phyloP scores from a whole-genome alignment of 30 jellyfish, hydroid and myxozoan species.

The Sanderia malayensis region DNA sequence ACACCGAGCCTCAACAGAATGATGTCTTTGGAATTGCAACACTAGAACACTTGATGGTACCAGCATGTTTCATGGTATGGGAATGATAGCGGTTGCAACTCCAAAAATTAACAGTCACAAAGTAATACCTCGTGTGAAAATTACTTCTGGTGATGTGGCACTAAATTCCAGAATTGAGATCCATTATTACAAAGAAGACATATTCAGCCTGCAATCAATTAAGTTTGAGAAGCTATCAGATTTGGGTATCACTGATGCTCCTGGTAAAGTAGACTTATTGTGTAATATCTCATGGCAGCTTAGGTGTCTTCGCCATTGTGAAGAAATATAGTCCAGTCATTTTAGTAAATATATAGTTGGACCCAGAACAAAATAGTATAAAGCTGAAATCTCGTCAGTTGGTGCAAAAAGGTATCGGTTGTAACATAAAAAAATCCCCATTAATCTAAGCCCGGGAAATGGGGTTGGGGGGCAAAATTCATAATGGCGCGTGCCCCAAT shows the following conservation, averaged over 20 bases:
- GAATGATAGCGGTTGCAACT: constrained; percentile 26
- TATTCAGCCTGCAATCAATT: not conserved
- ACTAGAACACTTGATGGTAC: constrained; percentile 46
- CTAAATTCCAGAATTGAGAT: not conserved
- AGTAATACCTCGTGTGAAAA: constrained; percentile 14
- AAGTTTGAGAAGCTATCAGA: not conserved
- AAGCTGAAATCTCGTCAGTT: constrained; percentile 35
- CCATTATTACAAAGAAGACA: not conserved
- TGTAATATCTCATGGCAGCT: constrained; percentile 11
- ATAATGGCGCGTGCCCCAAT: constrained; percentile 21
- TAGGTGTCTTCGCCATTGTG: constrained; percentile 6
- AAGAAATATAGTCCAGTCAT: constrained; percentile 32
- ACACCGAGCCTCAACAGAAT: constrained; percentile 3
- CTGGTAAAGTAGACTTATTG: not conserved
- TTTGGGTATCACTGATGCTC: not conserved
- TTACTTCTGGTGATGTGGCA: not conserved
- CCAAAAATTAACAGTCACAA: not conserved
- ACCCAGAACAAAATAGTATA: constrained; percentile 31
- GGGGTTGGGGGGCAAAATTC: constrained; percentile 35
- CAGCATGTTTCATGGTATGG: constrained; percentile 56
- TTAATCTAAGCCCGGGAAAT: constrained; percentile 22
- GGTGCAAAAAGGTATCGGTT: constrained; percentile 30
- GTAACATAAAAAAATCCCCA: constrained; percentile 32
- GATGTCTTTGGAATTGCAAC: constrained; percentile 13
- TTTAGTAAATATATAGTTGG: not conserved